Conservation (phyloP, 2,113 vertebrate genomes). For the Tringa solitaria region DNA sequence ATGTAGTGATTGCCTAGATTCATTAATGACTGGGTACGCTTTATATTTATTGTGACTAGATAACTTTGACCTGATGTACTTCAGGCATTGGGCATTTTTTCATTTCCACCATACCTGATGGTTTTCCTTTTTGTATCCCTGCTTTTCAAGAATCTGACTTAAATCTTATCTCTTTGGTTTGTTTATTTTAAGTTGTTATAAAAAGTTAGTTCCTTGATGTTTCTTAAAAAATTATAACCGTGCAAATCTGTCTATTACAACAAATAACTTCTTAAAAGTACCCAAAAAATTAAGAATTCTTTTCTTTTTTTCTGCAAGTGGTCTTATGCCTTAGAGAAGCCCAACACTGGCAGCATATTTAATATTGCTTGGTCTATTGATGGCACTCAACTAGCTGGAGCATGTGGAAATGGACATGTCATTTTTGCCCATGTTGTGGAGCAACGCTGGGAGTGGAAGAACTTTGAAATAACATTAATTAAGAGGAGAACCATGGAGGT, state of each 20-base stretch:
- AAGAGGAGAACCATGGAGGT: slow-evolving; percentile 97
- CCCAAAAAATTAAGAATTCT: not conserved
- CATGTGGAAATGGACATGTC: slow-evolving; percentile 94
- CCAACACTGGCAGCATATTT: slow-evolving; percentile 91
- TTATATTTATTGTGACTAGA: not conserved
- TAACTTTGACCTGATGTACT: not conserved
- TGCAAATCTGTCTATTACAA: not conserved
- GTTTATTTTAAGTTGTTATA: not conserved
- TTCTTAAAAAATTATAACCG: not conserved
- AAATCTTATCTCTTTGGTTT: not conserved
- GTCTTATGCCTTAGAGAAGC: slow-evolving; percentile 96
- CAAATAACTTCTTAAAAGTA: not conserved
- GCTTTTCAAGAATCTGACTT: not conserved
- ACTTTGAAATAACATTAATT: slow-evolving; percentile 87
- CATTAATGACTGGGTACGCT: not conserved
- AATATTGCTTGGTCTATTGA: slow-evolving; percentile 91
- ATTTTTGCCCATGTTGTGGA: slow-evolving; percentile 95
- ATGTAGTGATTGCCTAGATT: not conserved
- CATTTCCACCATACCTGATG: rapidly evolving
- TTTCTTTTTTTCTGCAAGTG: slow-evolving; percentile 75
- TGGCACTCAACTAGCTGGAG: slow-evolving; percentile 92
- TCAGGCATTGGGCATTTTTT: not conserved
- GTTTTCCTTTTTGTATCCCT: not conserved
- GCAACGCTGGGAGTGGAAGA: slow-evolving; percentile 95
- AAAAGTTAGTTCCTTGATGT: not conserved